Base-by-base conservation (phyloP, 2,888 invertebrate species). In the Lissonota sp. region DNA sequence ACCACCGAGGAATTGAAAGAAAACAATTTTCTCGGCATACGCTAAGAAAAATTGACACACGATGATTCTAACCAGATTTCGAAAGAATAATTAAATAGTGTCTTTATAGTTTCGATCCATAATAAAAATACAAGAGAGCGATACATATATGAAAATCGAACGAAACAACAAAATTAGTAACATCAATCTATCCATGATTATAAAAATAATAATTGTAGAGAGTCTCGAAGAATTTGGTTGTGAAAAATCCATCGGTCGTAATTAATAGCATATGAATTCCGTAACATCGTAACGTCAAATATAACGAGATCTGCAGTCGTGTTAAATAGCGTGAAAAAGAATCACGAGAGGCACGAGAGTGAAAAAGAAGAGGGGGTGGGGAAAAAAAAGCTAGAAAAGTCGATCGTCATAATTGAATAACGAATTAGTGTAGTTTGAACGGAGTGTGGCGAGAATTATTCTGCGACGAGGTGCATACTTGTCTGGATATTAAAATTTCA, bases 41-140 rank as follows among this genome's bases (percentile, higher is more conserved):
- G 60, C 39, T 7, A 42, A 60, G 42, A 69, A 42, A 49, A 80
- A 63, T 44, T 66, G 44, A 63, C 72, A 78, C 74, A 49, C 51
- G 49, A 46, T 14, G 55, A 70, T 40, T 55, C 26, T n/a, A 39
- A 72, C 37, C n/a, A 55, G 70, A 72, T 53, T 39, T 60, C 12
- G 5, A 46, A 4, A 42, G 16, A 53, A 14, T 53, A 14, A 16
- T 42, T 57, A 57, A 75, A 67, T 72, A 76, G 80, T 80, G 72
- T 76, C 80, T 62, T 67, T 49, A 79, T 26, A 26, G 26, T 26
- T 26, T 3, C 12, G 14, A 42, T 5, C 14, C 14, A 12, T 14
- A 14, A n/a, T 12, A 53, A 14, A 37, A 5, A 5, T 10, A 64
- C 16, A 7, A 51, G 39, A 64, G 39, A 71, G 53, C 10, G 72